Evolutionary conservation across 2,888 invertebrate genomes (phyloP).

Genomic region (Erebia palarica): DNA sequence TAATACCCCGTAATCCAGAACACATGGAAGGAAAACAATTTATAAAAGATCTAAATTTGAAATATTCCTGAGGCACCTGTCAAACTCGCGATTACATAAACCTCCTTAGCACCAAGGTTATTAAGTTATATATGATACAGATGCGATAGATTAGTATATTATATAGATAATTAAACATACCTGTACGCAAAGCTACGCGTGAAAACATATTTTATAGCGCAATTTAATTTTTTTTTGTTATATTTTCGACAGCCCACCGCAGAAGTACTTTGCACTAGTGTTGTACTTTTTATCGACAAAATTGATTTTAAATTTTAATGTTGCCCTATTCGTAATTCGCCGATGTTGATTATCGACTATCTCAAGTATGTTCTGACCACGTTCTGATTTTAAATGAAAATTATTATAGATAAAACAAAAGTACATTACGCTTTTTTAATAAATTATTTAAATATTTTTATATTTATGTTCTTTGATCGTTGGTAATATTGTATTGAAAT

Average conservation of each 20-base stretch:
- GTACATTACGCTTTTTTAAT: too few relatives aligned
- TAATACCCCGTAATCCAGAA: neutral
- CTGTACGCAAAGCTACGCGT: constrained; percentile 86
- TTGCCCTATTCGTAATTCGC: neutral
- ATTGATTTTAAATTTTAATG: neutral
- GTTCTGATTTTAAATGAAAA: neutral
- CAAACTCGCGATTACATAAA: constrained; percentile 80
- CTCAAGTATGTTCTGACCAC: neutral
- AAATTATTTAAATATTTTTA: too few relatives aligned
- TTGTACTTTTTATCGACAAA: constrained; percentile 42
- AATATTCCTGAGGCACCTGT: constrained; percentile 47
- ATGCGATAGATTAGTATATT: constrained; percentile 32
- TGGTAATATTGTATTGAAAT: constrained; percentile 4
- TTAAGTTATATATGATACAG: constrained; percentile 41
- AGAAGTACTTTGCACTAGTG: constrained; percentile 69
- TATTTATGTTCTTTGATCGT: neutral
- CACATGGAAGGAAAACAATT: neutral
- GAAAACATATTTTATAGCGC: constrained; percentile 83
- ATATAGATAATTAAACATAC: constrained; percentile 65
- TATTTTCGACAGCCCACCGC: constrained; percentile 60
- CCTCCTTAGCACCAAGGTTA: constrained; percentile 62
- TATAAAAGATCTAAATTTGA: neutral
- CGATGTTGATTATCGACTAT: neutral
- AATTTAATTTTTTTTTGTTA: constrained; percentile 52
- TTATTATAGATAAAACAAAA: too few relatives aligned